A percentile compares a stretch with the other conserved stretches of the same genome.
Evolutionary conservation across 2,888 invertebrate species (phyloP).

Genomic region (Lasius platythorax): DNA sequence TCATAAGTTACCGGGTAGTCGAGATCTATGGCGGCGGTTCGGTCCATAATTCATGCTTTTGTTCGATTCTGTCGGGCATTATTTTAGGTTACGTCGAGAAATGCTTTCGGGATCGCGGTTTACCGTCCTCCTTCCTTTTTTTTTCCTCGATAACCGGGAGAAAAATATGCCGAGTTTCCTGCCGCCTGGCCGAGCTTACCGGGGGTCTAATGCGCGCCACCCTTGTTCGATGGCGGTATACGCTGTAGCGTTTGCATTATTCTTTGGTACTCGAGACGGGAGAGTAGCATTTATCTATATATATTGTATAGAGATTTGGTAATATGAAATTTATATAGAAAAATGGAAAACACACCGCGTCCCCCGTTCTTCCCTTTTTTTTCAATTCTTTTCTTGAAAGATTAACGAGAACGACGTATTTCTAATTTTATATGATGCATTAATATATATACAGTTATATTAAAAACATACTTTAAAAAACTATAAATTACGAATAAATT

Average conservation of each 20-base stretch:
- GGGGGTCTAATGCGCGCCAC: slow-evolving; percentile 69
- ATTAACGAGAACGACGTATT: background rate
- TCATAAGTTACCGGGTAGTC: slow-evolving; percentile 84
- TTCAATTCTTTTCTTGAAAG: background rate
- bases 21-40: slow-evolving; percentile 78
- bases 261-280: slow-evolving; percentile 16
- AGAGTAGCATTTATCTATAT: background rate
- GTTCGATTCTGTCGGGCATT: slow-evolving; percentile 85
- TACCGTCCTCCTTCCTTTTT: slow-evolving; percentile 70
- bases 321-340: slow-evolving; percentile 13
- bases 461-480: background rate
- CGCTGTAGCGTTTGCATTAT: slow-evolving; percentile 59
- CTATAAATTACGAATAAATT: background rate
- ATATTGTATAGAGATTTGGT: background rate
- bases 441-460: background rate
- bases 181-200: slow-evolving; percentile 69
- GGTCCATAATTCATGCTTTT: slow-evolving; percentile 85
- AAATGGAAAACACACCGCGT: background rate
- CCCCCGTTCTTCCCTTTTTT: background rate
- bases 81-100: slow-evolving; percentile 85
- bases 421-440: background rate
- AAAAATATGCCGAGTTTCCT: slow-evolving; percentile 84
- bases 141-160: slow-evolving; percentile 70
- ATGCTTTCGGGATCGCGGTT: slow-evolving; percentile 82
- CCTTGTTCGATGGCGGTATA: slow-evolving; percentile 53